Conservation (phyloP, 2,888 invertebrate species). For the Chrysolina haemoptera region DNA sequence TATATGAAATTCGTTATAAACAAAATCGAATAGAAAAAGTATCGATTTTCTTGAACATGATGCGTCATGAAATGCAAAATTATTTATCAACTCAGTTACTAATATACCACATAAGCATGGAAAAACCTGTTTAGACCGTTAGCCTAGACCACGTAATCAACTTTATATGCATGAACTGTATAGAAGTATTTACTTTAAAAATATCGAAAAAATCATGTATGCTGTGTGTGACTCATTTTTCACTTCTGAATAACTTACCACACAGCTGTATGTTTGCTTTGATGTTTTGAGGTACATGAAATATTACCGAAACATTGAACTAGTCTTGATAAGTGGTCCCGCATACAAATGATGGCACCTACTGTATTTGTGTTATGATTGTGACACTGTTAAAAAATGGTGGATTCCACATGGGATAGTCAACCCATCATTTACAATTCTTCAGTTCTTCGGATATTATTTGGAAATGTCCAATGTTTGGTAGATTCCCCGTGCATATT, state of each 20-base stretch:
- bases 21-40: neutral
- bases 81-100: too few relatives aligned
- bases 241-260: neutral
- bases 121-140: neutral
- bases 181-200: neutral
- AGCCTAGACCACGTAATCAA: neutral
- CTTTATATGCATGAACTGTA: neutral
- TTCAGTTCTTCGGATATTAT: too few relatives aligned
- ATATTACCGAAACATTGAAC: neutral
- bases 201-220: neutral
- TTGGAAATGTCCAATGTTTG: too few relatives aligned
- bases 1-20: too few relatives aligned
- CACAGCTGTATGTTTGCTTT: neutral
- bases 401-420: too few relatives aligned
- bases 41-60: too few relatives aligned
- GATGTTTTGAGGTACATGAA: neutral
- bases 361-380: too few relatives aligned
- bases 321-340: neutral
- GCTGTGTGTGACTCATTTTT: neutral
- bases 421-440: too few relatives aligned
- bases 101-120: neutral
- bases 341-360: neutral
- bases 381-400: too few relatives aligned
- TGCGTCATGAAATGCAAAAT: too few relatives aligned
- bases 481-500: too few relatives aligned